A percentile compares a stretch with the other conserved stretches of the same genome.
Evolutionary conservation across 1,140 invertebrate genomes (phyloP).

Genomic region (Rhagoletis pomonella): DNA sequence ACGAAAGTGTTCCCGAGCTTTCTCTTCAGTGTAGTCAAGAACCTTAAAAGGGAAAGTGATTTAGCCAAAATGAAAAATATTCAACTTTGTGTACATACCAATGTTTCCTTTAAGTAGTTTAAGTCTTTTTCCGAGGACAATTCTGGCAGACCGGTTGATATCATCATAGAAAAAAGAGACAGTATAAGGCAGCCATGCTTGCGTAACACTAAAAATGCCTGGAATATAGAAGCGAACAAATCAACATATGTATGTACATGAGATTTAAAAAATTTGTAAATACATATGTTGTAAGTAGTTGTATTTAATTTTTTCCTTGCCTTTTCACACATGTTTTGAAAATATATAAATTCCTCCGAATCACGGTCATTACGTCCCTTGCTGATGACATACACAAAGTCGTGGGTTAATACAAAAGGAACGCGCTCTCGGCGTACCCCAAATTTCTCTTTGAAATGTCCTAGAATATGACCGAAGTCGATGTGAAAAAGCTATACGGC

Average conservation of each 20-base stretch:
- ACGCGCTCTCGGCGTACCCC: conserved; percentile 97
- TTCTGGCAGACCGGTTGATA: conserved; percentile 97
- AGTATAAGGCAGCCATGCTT: conserved; percentile 95
- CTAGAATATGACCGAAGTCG: conserved; percentile 99
- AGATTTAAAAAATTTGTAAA: no score
- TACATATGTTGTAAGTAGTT: no score
- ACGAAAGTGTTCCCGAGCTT: conserved; percentile 92
- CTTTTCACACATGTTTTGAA: conserved; percentile 91
- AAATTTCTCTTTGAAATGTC: conserved; percentile 99
- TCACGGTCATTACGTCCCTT: conserved; percentile 91
- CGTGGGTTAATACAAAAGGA: conserved; percentile 98
- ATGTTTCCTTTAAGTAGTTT: conserved; percentile 91
- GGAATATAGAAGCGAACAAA: conserved; percentile 53
- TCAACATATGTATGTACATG: background rate
- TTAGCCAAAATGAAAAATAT: background rate
- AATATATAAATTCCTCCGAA: conserved; percentile 91
- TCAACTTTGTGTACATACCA: conserved; percentile 78
- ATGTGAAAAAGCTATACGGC: conserved; percentile 92
- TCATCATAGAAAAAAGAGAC: conserved; percentile 99
- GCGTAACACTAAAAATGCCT: conserved; percentile 93
- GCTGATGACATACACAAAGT: conserved; percentile 98
- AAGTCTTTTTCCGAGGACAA: conserved; percentile 94
- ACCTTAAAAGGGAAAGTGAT: conserved; percentile 75
- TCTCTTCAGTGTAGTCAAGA: conserved; percentile 85
- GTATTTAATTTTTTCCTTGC: conserved; percentile 73